These are phyloP conservation scores for Pediacus dermestoides DNA, from an alignment of 2,888 invertebrate species.

Conservation along the genomic window DNA sequence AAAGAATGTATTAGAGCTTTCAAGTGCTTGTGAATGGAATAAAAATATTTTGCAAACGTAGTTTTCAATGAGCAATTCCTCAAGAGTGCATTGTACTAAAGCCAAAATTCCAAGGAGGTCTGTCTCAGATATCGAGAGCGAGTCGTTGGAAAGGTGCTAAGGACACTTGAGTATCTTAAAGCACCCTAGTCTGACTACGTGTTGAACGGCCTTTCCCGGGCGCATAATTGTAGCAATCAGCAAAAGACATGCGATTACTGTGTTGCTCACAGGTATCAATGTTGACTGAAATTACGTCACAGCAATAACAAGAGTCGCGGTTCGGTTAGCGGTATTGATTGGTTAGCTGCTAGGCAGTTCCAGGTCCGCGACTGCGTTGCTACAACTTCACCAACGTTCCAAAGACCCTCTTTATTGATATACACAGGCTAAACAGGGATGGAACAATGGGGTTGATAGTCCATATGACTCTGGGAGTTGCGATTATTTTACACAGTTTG, in stretches of 20 bases:
- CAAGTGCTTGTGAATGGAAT: too few species aligned
- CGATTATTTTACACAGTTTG: constrained; percentile 45
- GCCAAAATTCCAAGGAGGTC: too few species aligned
- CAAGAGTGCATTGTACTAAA: too few species aligned
- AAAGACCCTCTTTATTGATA: constrained; percentile 30
- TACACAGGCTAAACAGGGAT: constrained; percentile 13
- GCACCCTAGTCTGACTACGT: constrained; percentile 16
- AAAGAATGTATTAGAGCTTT: too few species aligned
- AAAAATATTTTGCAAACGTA: too few species aligned
- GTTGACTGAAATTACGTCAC: constrained; percentile 47
- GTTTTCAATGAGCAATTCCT: too few species aligned
- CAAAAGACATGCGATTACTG: constrained; percentile 16
- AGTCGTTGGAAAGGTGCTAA: background rate
- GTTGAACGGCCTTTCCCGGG: constrained; percentile 17
- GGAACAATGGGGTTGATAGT: constrained; percentile 12
- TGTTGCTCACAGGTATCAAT: constrained; percentile 38
- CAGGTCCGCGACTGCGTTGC: constrained; percentile 52
- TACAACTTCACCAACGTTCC: constrained; percentile 36
- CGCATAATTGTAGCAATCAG: constrained; percentile 18
- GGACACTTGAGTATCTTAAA: constrained; percentile 6
- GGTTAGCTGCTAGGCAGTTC: constrained; percentile 49
- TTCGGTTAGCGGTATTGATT: constrained; percentile 44
- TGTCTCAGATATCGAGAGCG: constrained; percentile 7
- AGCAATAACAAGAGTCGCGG: constrained; percentile 40
- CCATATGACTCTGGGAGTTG: constrained; percentile 31